Evolutionary conservation across 2,797 vertebrate species (phyloP).

Genomic region (Lepus oiostolus): DNA sequence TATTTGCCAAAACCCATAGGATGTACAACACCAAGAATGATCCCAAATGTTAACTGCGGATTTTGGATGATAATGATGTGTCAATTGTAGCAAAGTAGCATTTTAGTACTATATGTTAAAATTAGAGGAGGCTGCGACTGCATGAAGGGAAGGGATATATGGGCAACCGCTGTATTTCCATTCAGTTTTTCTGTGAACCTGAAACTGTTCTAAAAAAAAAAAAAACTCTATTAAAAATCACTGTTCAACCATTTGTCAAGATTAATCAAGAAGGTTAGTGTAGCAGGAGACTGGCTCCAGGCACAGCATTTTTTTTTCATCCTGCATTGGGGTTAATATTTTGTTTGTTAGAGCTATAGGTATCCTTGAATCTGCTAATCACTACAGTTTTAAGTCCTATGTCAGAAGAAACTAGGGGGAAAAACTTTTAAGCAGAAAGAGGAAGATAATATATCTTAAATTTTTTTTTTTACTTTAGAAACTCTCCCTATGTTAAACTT

Average conservation of each 20-base stretch:
- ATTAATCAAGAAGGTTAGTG: not conserved
- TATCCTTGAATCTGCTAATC: constrained; percentile 16
- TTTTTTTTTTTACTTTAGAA: constrained; percentile 49
- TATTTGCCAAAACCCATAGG: not conserved
- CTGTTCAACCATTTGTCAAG: not conserved
- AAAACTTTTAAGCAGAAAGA: not conserved
- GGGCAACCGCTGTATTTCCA: not conserved
- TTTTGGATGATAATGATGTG: not conserved
- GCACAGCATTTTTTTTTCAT: not conserved
- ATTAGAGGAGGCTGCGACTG: not conserved
- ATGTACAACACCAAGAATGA: not conserved
- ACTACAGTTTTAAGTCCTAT: constrained; percentile 4
- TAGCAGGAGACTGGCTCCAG: not conserved
- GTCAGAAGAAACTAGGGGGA: not conserved
- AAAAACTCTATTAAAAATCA: not conserved
- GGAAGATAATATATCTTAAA: constrained; percentile 24
- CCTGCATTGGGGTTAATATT: not conserved
- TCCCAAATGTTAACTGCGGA: not conserved
- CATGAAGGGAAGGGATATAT: not conserved
- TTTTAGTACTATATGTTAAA: not conserved
- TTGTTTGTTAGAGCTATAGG: constrained; percentile 10
- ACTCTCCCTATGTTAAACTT: constrained; percentile 48
- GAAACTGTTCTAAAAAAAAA: constrained; percentile 3
- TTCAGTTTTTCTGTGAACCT: constrained; percentile 4
- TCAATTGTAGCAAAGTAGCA: not conserved